Base-by-base conservation (phyloP, 2,888 invertebrate species). In the Tanypteryx hageni region DNA sequence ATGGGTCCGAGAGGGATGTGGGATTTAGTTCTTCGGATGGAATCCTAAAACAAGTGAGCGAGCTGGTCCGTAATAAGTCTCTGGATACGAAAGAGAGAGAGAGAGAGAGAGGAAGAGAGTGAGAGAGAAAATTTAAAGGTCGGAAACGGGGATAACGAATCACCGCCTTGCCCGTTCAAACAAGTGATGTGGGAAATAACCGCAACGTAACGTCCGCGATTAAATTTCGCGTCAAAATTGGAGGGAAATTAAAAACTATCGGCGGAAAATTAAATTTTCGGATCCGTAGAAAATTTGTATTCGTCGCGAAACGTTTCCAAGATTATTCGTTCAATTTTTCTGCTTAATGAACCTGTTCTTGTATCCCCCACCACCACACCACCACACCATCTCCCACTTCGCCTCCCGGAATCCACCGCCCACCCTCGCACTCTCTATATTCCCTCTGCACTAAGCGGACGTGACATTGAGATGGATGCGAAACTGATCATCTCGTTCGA, bases 171-270 rank as follows among this genome's bases (percentile, higher is more conserved):
- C 56, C 56, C 83, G 83, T 56, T 83, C 57, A 83, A 83, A 83
- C 83, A 83, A 83, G 83, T 83, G 83, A 83, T 44, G 83, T 83
- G 83, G 83, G 83, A 83, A 83, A 83, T 83, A 83, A 83, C 83
- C 83, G 57, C 57, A n/a, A 57, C 83, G 56, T 11, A n/a, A n/a
- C 13, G 31, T n/a, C 76, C 82, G 83, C 83, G 83, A 83, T 57
- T 83, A 83, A 83, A 83, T 83, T 83, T 83, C 57, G 18, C 83
- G 56, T 83, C 56, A 83, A 57, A 83, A 83, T 44, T 44, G 44
- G 44, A 44, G 44, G 44, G 44, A 44, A 44, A 44, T 44, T 44
- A 44, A 57, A 27, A 13, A 56, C 56, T 27, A 57, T 56, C 82
- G 56, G 57, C 83, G 83, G 83, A 83, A 83, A 83, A 83, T 57